These are phyloP conservation scores for Dipodomys ordii DNA, from an alignment of 2,113 vertebrate species.

Conservation along the genomic window DNA sequence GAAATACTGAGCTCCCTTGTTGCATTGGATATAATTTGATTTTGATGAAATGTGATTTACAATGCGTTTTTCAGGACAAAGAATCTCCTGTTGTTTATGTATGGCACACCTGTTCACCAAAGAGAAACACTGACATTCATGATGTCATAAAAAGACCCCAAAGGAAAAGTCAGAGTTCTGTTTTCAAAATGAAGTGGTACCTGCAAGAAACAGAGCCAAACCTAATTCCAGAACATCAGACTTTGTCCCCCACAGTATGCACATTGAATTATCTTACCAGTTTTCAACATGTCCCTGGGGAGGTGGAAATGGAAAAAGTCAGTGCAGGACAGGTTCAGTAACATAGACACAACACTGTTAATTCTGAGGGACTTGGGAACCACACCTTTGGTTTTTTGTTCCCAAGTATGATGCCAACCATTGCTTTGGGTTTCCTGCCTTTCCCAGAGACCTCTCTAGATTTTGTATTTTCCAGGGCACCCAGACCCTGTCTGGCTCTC, in stretches of 20 bases:
- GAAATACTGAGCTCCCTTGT: background rate
- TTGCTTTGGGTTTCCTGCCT: conserved; percentile 78
- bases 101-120: conserved; percentile 47
- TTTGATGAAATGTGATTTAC: conserved; percentile 57
- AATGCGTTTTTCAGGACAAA: conserved; percentile 50
- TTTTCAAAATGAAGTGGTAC: conserved; percentile 69
- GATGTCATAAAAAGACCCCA: conserved; percentile 59
- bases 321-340: background rate
- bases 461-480: conserved; percentile 78
- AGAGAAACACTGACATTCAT: conserved; percentile 41
- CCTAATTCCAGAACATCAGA: background rate
- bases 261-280: conserved; percentile 36
- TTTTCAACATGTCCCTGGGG: background rate
- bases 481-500: conserved; percentile 73
- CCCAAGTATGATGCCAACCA: conserved; percentile 68
- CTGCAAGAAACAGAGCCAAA: conserved; percentile 63
- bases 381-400: conserved; percentile 70
- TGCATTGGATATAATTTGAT: conserved; percentile 47
- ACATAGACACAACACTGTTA: background rate
- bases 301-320: background rate
- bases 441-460: conserved; percentile 70
- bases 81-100: conserved; percentile 30
- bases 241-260: conserved; percentile 9
- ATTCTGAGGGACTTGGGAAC: conserved; percentile 61
- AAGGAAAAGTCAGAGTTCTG: conserved; percentile 70